Evolutionary conservation across 2,113 vertebrate species (phyloP).

Genomic region (Butorides virescens): DNA sequence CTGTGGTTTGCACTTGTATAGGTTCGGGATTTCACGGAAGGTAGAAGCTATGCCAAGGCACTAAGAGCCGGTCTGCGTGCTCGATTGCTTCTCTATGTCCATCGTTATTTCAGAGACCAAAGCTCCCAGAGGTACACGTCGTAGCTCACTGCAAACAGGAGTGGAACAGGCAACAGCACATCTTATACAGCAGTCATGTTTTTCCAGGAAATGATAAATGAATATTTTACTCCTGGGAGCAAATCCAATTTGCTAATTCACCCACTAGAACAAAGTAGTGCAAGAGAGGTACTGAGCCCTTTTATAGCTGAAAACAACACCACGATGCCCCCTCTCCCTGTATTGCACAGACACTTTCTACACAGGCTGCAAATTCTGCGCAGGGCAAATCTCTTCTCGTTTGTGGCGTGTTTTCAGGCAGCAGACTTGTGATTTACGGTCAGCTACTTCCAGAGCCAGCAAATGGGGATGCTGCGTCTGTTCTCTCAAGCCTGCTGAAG

Average conservation of each 20-base stretch:
- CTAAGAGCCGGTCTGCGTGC: neutral
- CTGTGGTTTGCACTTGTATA: neutral
- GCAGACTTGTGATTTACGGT: conserved; percentile 37
- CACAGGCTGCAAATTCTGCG: neutral
- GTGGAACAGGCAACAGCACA: neutral
- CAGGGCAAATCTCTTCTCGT: neutral
- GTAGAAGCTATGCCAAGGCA: neutral
- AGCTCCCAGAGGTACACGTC: neutral
- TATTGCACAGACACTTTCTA: neutral
- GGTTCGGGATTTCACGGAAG: neutral
- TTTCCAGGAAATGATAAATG: neutral
- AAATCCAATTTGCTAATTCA: neutral
- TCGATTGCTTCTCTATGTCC: neutral
- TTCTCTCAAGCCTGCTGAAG: neutral
- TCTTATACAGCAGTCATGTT: neutral
- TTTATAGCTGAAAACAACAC: neutral
- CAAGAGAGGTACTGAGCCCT: neutral
- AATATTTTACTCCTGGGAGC: neutral
- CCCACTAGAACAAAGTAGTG: neutral
- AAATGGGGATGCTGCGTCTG: neutral
- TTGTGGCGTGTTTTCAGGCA: neutral
- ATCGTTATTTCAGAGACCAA: neutral
- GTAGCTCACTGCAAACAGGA: neutral
- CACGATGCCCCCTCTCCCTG: neutral
- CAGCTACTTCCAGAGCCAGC: neutral